Conservation (phyloP, 2,888 invertebrate species). For the Cerceris ruficornis region DNA sequence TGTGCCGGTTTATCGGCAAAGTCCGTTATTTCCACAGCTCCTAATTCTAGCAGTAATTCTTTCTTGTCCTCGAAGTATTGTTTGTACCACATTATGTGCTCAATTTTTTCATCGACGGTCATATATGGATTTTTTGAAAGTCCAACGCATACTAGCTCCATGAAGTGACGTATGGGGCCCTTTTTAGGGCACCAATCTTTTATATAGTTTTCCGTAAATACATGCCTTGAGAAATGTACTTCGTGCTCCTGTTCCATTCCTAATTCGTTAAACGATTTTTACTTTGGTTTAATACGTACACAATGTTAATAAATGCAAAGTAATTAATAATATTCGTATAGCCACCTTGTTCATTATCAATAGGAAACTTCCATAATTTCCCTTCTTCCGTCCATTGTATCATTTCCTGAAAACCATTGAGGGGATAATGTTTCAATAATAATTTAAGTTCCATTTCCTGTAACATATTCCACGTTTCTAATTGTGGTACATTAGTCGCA, state of each 20-base stretch:
- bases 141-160: conserved; percentile 97
- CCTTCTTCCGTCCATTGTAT: conserved; percentile 96
- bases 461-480: conserved; percentile 88
- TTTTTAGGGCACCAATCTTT: conserved; percentile 94
- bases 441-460: conserved; percentile 87
- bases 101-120: conserved; percentile 92
- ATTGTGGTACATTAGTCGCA: conserved; percentile 78
- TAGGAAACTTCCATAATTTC: conserved; percentile 98
- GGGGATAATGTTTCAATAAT: conserved; percentile 88
- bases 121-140: conserved; percentile 97
- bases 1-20: background rate
- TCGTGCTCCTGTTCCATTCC: conserved; percentile 86
- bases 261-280: conserved; percentile 72
- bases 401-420: conserved; percentile 96
- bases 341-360: conserved; percentile 97
- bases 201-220: conserved; percentile 94
- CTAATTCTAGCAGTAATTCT: conserved; percentile 86
- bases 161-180: conserved; percentile 97
- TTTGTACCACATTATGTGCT: conserved; percentile 95
- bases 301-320: too few species aligned
- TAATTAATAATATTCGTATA: background rate
- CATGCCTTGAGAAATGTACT: conserved; percentile 95
- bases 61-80: conserved; percentile 93
- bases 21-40: conserved; percentile 81
- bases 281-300: background rate